phyloP scores from a whole-genome alignment of 2,113 vertebrate species.

The Microtus richardsoni region DNA sequence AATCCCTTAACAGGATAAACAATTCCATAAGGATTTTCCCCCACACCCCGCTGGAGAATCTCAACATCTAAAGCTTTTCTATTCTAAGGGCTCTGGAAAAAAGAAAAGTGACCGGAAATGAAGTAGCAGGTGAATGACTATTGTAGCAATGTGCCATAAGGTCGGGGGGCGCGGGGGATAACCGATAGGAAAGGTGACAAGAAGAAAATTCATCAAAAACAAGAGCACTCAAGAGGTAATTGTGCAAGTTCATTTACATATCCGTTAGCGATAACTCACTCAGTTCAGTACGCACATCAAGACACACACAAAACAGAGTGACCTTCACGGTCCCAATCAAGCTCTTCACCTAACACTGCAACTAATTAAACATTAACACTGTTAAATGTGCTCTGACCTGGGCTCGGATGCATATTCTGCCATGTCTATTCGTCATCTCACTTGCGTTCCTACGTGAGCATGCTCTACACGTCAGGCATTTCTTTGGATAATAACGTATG shows the following conservation, averaged over 20 bases:
- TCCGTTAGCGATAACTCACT: background rate
- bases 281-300: background rate
- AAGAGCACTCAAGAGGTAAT: background rate
- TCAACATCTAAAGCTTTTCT: background rate
- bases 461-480: background rate
- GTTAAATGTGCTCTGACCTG: background rate
- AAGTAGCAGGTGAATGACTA: background rate
- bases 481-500: background rate
- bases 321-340: background rate
- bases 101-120: background rate
- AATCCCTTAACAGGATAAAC: background rate
- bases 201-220: constrained; percentile 19
- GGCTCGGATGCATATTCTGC: background rate
- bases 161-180: background rate
- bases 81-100: background rate
- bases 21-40: background rate
- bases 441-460: background rate
- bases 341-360: background rate
- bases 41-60: background rate
- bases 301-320: background rate
- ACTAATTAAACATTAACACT: background rate
- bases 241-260: background rate
- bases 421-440: background rate
- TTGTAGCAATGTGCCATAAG: background rate
- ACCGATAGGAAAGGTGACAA: background rate